A percentile compares a stretch with the other conserved stretches of the same genome.
Conservation (phyloP, 2,888 invertebrate genomes). For the Pycnomerus fuliginosus region DNA sequence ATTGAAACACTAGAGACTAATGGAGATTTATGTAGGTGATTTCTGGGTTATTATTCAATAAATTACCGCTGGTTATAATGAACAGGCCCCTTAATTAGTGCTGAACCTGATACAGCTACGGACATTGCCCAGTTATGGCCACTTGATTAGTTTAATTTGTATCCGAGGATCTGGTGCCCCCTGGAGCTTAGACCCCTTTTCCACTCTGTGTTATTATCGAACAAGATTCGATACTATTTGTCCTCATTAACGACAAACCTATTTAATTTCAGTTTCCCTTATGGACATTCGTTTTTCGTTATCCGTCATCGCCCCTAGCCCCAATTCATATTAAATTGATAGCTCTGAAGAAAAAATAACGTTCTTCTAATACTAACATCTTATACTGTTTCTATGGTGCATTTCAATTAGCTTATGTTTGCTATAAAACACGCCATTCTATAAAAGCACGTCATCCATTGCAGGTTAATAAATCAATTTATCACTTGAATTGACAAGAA, state of each 20-base stretch:
- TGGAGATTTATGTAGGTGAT: conserved; percentile 53
- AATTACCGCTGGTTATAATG: conserved; percentile 51
- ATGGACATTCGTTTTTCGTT: conserved; percentile 7
- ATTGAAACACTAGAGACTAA: conserved; percentile 48
- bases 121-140: conserved; percentile 49
- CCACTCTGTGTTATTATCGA: conserved; percentile 14
- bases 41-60: conserved; percentile 53
- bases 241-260: conserved; percentile 24
- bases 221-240: conserved; percentile 24
- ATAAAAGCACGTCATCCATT: too few species aligned
- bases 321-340: too few species aligned
- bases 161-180: conserved; percentile 40
- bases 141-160: conserved; percentile 52
- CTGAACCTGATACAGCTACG: conserved; percentile 48
- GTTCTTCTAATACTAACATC: too few species aligned
- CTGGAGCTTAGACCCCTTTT: conserved; percentile 9
- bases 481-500: too few species aligned
- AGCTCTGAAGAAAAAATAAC: too few species aligned
- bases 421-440: too few species aligned
- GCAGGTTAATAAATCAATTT: too few species aligned
- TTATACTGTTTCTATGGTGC: too few species aligned
- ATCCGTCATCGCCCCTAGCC: too few species aligned
- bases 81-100: conserved; percentile 50
- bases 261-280: conserved; percentile 4
- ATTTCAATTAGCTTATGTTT: too few species aligned